Conservation (phyloP, 2,888 invertebrate genomes). For the Ennomos quercinarius region DNA sequence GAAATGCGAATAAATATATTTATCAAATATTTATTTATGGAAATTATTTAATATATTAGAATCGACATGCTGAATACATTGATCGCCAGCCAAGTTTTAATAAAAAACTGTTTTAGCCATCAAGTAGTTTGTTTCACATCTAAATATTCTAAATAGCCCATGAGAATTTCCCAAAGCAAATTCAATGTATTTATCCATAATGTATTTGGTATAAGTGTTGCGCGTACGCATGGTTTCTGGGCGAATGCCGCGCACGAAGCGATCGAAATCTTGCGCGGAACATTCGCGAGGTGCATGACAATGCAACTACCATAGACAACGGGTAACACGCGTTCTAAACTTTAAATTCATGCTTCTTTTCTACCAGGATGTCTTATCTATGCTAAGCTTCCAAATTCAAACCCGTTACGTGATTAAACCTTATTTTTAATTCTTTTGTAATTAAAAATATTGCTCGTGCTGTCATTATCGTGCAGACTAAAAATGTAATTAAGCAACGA, state of each 20-base stretch:
- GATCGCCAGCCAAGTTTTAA: conserved; percentile 22
- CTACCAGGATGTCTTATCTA: conserved; percentile 31
- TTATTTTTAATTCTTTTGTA: background rate
- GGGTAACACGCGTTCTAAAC: conserved; percentile 28
- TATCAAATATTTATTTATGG: conserved; percentile 18
- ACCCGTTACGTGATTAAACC: conserved; percentile 1
- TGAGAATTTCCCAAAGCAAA: conserved; percentile 54
- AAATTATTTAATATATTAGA: conserved; percentile 21
- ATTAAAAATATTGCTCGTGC: background rate
- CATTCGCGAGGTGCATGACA: conserved; percentile 55
- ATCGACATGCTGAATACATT: conserved; percentile 14
- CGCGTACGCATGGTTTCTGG: conserved; percentile 38
- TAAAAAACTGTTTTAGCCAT: conserved; percentile 21
- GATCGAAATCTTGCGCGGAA: conserved; percentile 69
- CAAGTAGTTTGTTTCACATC: conserved; percentile 10
- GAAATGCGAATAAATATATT: conserved; percentile 12
- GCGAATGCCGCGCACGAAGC: conserved; percentile 60
- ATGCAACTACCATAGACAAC: conserved; percentile 36
- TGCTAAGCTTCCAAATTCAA: conserved; percentile 27
- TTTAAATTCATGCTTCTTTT: conserved; percentile 26
- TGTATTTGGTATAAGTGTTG: conserved; percentile 70
- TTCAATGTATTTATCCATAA: conserved; percentile 68
- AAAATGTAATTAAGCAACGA: conserved; percentile 9
- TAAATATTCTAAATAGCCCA: conserved; percentile 45
- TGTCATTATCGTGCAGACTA: background rate